Percentiles rank a stretch among this genome's conserved stretches.
phyloP scores from a whole-genome alignment of 2,797 vertebrate genomes.

The Heteromormyrus szaboi region DNA sequence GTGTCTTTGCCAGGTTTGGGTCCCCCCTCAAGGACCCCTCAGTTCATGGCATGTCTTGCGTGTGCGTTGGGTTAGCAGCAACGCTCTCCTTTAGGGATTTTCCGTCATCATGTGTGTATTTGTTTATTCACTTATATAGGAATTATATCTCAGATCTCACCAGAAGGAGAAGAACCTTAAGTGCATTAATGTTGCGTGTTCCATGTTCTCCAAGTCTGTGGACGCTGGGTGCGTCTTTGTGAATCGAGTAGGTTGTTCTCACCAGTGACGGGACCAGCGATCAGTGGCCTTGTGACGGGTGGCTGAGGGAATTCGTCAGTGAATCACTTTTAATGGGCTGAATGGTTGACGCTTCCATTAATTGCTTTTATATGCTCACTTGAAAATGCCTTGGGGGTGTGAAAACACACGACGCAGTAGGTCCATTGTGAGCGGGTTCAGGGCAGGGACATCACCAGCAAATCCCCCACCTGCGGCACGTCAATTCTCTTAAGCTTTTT shows the following conservation, averaged over 20 bases:
- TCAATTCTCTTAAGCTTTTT: neutral
- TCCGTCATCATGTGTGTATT: neutral
- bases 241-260: neutral
- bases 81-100: neutral
- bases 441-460: constrained; percentile 25
- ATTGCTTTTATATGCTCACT: constrained; percentile 33
- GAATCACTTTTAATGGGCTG: constrained; percentile 37
- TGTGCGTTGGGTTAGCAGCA: neutral
- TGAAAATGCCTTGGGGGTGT: constrained; percentile 36
- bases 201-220: neutral
- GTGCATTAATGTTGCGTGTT: neutral
- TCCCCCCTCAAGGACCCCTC: neutral
- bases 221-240: neutral
- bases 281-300: neutral
- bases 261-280: neutral
- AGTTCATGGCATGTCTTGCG: neutral
- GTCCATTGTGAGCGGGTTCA: constrained; percentile 30
- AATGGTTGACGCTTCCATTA: constrained; percentile 21
- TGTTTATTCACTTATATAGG: neutral
- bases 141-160: neutral
- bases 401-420: constrained; percentile 9
- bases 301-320: constrained; percentile 22
- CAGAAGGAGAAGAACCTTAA: neutral
- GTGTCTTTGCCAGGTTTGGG: neutral
- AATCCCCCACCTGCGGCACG: neutral